Evolutionary conservation across 2,113 vertebrate genomes (phyloP), one percentile per base, ranked within the genome.

Genomic region (Percina caprodes): DNA sequence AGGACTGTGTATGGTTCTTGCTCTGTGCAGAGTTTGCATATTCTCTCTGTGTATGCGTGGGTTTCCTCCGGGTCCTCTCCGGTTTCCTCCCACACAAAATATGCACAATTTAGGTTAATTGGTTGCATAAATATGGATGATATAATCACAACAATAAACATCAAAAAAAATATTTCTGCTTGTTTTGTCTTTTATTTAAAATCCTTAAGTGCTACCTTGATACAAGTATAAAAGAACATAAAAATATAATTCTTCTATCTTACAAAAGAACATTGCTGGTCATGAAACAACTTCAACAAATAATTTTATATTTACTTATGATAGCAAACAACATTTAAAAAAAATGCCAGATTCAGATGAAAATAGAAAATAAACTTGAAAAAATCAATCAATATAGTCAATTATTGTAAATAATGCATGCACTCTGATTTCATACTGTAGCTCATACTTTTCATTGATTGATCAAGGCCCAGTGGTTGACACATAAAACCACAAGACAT

Each of bases 21-120:
- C 16, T 58, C 69, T 71, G 69, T 59, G 39, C 46, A 71, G 69
- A 71, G 11, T 30, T 14, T 58, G 33, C 21, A n/a, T 56, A 24
- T 56, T 46, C 49, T 69, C 67, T 69, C 19, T 1, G 51, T 39
- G 67, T 54, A 13, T 54, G 49, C 2, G 7, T 39, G 67, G 30
- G 49, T 69, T 69, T 55, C 0, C 49, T 39, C 51, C 19, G 30
- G 49, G 19, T 23, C 3, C 51, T 55, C 30, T 18, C 39, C 39
- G 14, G 21, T 69, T 69, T 54, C 67, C 9, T 42, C 52, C 33
- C 24, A 51, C 5, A 30, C 5, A 19, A 51, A 21, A 68, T 16
- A 68, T 68, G 65, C 16, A n/a, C 1, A 2, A 3, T 21, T 55
- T 24, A 55, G 33, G 33, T 55, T 39, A 55, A 69, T 69, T 54